Percentiles rank a stretch among this genome's conserved stretches.
Evolutionary conservation across 2,113 vertebrate genomes (phyloP).

Genomic region (Anhinga rufa): DNA sequence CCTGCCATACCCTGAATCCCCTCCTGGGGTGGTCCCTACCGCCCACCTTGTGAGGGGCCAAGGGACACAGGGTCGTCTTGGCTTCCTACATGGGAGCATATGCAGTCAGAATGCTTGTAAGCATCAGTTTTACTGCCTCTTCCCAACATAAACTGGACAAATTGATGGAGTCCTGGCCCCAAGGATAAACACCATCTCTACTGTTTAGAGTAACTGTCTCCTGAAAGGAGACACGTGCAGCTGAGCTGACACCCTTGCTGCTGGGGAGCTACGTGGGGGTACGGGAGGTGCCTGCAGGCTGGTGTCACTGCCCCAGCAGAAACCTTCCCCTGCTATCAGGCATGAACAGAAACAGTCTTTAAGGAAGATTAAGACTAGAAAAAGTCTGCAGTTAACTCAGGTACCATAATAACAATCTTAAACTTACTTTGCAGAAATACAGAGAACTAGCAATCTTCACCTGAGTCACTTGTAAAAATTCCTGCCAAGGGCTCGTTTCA

Average conservation of each 20-base stretch:
- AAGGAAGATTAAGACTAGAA: not conserved
- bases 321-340: not conserved
- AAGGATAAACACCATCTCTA: not conserved
- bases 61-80: not conserved
- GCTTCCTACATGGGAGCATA: not conserved
- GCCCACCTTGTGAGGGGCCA: fast-evolving
- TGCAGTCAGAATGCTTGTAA: not conserved
- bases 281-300: not conserved
- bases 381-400: not conserved
- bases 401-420: not conserved
- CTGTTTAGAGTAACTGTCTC: not conserved
- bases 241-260: not conserved
- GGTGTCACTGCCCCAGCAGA: not conserved
- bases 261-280: fast-evolving
- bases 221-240: not conserved
- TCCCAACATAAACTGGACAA: not conserved
- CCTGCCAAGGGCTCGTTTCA: not conserved
- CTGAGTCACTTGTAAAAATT: not conserved
- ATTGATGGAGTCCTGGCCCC: not conserved
- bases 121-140: not conserved
- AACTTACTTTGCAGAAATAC: not conserved
- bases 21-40: not conserved
- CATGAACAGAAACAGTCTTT: not conserved
- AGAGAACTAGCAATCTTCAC: not conserved
- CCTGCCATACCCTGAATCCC: not conserved